Percentiles rank a stretch among this genome's conserved stretches.
Conservation (phyloP, 2,797 vertebrate genomes). For the Eulemur mongoz region DNA sequence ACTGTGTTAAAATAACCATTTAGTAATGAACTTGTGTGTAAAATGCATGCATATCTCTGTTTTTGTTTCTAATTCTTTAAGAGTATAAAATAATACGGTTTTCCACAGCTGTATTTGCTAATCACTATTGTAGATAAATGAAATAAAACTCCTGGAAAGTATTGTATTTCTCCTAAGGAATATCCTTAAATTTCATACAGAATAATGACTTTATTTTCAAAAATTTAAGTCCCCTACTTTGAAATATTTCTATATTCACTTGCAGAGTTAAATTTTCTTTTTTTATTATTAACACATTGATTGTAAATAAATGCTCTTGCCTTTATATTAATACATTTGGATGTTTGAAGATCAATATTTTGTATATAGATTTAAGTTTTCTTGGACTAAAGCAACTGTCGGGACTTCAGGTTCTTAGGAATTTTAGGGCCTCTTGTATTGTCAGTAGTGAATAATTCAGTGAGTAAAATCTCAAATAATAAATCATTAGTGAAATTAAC, state of each 20-base stretch:
- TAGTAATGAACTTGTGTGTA: background rate
- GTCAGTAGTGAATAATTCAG: background rate
- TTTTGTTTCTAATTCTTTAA: conserved; percentile 31
- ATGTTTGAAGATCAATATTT: background rate
- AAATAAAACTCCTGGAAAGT: conserved; percentile 30
- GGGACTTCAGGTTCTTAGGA: background rate
- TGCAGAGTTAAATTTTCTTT: background rate
- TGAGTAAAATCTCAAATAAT: background rate
- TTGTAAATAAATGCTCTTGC: background rate
- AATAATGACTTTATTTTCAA: conserved; percentile 38
- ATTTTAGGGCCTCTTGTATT: background rate
- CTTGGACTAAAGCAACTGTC: background rate
- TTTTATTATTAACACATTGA: background rate
- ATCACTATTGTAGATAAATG: conserved; percentile 44
- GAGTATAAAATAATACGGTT: background rate
- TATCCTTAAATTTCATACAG: background rate
- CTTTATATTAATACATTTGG: background rate
- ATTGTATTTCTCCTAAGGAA: conserved; percentile 46
- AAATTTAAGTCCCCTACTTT: background rate
- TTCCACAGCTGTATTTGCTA: background rate
- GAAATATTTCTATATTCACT: background rate
- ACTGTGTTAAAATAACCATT: background rate
- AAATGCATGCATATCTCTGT: background rate
- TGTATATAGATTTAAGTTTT: background rate
- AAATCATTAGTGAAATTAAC: background rate